Evolutionary conservation across 2,888 invertebrate species (phyloP).

Genomic region (Pristionchus arcanus): DNA sequence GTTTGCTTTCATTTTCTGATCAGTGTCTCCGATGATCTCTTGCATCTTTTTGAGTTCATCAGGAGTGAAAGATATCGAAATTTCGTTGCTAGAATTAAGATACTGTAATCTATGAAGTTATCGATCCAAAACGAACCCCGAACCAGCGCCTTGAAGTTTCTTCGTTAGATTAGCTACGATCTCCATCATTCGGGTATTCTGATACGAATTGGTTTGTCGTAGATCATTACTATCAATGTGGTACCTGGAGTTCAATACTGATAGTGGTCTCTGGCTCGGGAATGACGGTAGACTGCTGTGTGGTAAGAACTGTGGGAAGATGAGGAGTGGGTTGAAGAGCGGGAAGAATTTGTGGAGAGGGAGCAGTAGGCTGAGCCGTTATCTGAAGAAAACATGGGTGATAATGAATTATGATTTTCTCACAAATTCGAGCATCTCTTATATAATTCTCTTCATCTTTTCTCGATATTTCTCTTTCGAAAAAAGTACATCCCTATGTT

Average conservation of each 20-base stretch:
- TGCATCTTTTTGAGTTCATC: conserved; percentile 40
- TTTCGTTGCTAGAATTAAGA: not conserved
- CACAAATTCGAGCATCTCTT: too few relatives aligned
- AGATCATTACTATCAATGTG: not conserved
- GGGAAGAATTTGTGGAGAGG: not conserved
- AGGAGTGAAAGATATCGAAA: conserved; percentile 28
- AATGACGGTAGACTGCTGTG: not conserved
- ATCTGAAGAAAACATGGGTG: not conserved
- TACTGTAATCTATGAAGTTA: not conserved
- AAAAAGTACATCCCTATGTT: too few relatives aligned
- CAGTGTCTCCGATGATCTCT: conserved; percentile 17
- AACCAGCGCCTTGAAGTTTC: not conserved
- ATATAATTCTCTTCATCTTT: too few relatives aligned
- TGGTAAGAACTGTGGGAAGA: not conserved
- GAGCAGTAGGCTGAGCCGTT: not conserved
- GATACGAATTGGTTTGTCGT: not conserved
- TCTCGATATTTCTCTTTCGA: too few relatives aligned
- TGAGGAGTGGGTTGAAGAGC: not conserved
- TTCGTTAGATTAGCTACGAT: conserved; percentile 5
- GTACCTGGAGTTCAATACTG: conserved; percentile 26
- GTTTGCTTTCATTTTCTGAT: not conserved
- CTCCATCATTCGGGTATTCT: conserved; percentile 44
- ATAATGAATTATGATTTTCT: too few relatives aligned
- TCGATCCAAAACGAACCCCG: not conserved
- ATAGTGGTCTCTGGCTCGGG: not conserved